A percentile compares a stretch with the other conserved stretches of the same genome.
Conservation (phyloP, 2,797 vertebrate genomes). For the Coregonus sp. region DNA sequence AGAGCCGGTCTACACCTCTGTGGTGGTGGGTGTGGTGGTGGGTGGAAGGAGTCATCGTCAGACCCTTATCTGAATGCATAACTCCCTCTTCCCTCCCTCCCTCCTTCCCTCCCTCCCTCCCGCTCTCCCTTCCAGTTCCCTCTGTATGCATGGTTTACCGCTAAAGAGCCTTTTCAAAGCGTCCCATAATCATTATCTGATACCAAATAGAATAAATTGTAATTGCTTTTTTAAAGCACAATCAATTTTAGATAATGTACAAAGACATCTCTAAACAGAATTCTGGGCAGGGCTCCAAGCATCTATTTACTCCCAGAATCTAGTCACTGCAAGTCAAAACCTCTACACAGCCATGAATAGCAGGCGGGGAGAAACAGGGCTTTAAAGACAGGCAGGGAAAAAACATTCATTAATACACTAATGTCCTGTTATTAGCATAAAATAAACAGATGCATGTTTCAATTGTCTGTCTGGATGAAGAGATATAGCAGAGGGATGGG, state of each 20-base stretch:
- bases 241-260: constrained; percentile 77
- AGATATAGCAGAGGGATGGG: constrained; percentile 4
- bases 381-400: constrained; percentile 32
- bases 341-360: constrained; percentile 30
- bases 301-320: constrained; percentile 66
- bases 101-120: not conserved
- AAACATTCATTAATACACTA: constrained; percentile 54
- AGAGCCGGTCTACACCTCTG: constrained; percentile 43
- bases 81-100: not conserved
- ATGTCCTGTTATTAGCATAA: constrained; percentile 50
- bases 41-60: constrained; percentile 49
- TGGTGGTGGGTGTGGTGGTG: not conserved
- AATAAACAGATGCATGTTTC: constrained; percentile 39
- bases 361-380: constrained; percentile 36
- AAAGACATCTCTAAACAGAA: constrained; percentile 63
- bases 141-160: constrained; percentile 67
- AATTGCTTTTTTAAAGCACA: constrained; percentile 76
- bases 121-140: constrained; percentile 28
- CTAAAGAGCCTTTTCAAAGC: constrained; percentile 71
- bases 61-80: constrained; percentile 58
- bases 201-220: constrained; percentile 71
- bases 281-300: constrained; percentile 36
- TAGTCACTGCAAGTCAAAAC: constrained; percentile 61
- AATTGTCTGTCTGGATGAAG: constrained; percentile 28
- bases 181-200: constrained; percentile 72